These are phyloP conservation scores for Scleropages formosus DNA, from an alignment of 2,797 vertebrate species.

Conservation along the genomic window DNA sequence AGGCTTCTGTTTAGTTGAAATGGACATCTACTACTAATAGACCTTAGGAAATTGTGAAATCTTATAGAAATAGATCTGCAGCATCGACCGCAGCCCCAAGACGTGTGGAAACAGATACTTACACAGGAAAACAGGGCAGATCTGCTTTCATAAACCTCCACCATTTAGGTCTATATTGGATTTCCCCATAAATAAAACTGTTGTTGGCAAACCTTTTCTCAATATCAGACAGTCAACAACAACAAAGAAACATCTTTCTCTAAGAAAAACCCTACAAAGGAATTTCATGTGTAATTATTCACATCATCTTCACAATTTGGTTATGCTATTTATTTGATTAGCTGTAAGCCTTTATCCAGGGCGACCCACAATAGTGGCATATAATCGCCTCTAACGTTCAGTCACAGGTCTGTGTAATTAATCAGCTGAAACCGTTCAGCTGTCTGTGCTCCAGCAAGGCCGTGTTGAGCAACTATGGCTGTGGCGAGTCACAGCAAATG, in stretches of 20 bases:
- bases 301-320: neutral
- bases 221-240: conserved; percentile 3
- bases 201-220: conserved; percentile 12
- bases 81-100: conserved; percentile 55
- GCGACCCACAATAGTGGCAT: neutral
- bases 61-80: conserved; percentile 60
- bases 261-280: neutral
- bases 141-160: conserved; percentile 56
- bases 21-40: conserved; percentile 59
- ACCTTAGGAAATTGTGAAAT: conserved; percentile 54
- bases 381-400: neutral
- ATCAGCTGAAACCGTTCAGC: neutral
- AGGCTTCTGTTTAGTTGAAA: conserved; percentile 7
- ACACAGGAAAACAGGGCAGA: conserved; percentile 56
- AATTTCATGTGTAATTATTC: conserved; percentile 4
- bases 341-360: neutral
- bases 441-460: neutral
- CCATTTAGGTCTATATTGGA: conserved; percentile 49
- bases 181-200: conserved; percentile 45
- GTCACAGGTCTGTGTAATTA: neutral
- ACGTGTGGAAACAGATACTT: conserved; percentile 56
- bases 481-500: neutral
- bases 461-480: too few relatives aligned
- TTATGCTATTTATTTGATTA: neutral
- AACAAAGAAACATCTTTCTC: neutral